A percentile compares a stretch with the other conserved stretches of the same genome.
These are phyloP conservation scores for Hoplostethus atlanticus DNA, from an alignment of 2,797 vertebrate genomes.

Conservation along the genomic window DNA sequence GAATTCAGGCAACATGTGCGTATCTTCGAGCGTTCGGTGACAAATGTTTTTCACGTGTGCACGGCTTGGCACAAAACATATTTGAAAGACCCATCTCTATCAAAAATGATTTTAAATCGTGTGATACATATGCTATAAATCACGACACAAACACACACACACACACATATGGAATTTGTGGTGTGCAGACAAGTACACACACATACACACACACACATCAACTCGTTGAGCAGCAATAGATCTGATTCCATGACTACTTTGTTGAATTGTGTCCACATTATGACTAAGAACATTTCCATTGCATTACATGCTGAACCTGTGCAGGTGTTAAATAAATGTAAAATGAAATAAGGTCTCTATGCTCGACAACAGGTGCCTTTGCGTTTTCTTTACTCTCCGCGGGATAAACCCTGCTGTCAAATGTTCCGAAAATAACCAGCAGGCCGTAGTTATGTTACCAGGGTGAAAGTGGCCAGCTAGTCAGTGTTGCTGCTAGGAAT, in stretches of 20 bases:
- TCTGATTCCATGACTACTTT: conserved; percentile 10
- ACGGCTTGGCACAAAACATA: conserved; percentile 60
- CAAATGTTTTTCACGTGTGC: conserved; percentile 72
- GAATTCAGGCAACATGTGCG: conserved; percentile 50
- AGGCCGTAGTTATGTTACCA: conserved; percentile 52
- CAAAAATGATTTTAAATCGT: conserved; percentile 53
- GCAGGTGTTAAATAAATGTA: conserved; percentile 36
- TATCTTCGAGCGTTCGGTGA: conserved; percentile 48
- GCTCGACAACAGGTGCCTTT: conserved; percentile 71
- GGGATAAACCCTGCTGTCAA: conserved; percentile 57
- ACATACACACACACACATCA: conserved; percentile 40
- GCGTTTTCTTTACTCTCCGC: conserved; percentile 38
- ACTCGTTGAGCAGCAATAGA: conserved; percentile 34
- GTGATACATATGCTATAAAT: conserved; percentile 66
- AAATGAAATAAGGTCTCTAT: background rate
- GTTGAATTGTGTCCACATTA: background rate
- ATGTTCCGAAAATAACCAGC: conserved; percentile 68
- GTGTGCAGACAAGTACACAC: background rate
- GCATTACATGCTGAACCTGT: background rate
- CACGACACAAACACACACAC: conserved; percentile 36
- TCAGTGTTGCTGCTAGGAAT: conserved; percentile 66
- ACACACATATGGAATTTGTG: conserved; percentile 4
- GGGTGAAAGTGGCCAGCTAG: conserved; percentile 36
- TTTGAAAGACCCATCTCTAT: conserved; percentile 67
- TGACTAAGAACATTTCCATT: conserved; percentile 28